These are phyloP conservation scores for Apoda limacodes DNA, from an alignment of 2,888 invertebrate genomes.

Conservation along the genomic window DNA sequence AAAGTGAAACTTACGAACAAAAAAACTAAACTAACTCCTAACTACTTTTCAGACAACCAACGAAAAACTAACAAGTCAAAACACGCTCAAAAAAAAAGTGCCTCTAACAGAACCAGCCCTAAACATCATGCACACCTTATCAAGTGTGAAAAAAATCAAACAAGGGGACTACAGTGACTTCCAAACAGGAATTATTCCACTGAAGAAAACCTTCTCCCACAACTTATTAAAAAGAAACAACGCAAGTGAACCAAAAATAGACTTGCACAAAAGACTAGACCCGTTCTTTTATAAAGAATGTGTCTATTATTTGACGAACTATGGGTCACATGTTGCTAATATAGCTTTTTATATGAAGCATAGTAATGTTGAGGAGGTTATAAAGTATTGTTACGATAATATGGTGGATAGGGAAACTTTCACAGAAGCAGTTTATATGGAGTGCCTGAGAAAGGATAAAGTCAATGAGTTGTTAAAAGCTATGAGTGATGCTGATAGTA, in stretches of 20 bases:
- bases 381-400: slow-evolving; percentile 77
- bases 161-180: slow-evolving; percentile 68
- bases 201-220: slow-evolving; percentile 53
- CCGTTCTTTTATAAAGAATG: slow-evolving; percentile 81
- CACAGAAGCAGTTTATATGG: slow-evolving; percentile 77
- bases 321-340: slow-evolving; percentile 81
- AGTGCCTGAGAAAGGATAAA: slow-evolving; percentile 74
- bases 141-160: slow-evolving; percentile 67
- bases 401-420: slow-evolving; percentile 77
- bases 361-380: slow-evolving; percentile 75
- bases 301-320: slow-evolving; percentile 82
- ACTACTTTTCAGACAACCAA: slow-evolving; percentile 59
- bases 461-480: slow-evolving; percentile 71
- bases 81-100: slow-evolving; percentile 55
- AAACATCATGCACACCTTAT: slow-evolving; percentile 70
- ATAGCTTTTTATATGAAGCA: slow-evolving; percentile 83
- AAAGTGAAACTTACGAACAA: no score
- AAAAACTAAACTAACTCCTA: no score
- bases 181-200: slow-evolving; percentile 43
- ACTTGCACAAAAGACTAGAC: slow-evolving; percentile 51
- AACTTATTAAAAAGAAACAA: slow-evolving; percentile 52
- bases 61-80: slow-evolving; percentile 52
- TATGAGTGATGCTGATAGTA: slow-evolving; percentile 75
- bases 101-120: slow-evolving; percentile 68
- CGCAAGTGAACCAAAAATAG: slow-evolving; percentile 40